These are phyloP conservation scores for Nymphicus hollandicus DNA, from an alignment of 2,113 vertebrate genomes.

Conservation along the genomic window DNA sequence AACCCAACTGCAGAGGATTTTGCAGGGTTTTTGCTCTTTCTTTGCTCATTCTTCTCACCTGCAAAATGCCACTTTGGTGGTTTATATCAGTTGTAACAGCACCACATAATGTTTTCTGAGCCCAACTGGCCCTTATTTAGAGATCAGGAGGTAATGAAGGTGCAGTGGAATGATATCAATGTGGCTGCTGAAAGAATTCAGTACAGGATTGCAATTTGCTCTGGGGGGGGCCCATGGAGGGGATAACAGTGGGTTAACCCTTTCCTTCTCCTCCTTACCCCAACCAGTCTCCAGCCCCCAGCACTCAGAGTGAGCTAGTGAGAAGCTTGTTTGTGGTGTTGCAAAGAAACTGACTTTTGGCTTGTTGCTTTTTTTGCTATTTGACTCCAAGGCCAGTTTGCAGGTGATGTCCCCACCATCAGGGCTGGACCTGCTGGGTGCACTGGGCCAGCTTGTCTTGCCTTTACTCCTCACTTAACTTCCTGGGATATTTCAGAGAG, in stretches of 20 bases:
- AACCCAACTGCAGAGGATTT: constrained; percentile 50
- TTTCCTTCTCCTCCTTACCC: not conserved
- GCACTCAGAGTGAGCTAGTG: not conserved
- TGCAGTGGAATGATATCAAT: not conserved
- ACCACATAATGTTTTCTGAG: constrained; percentile 36
- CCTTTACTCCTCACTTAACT: not conserved
- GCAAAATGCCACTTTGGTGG: constrained; percentile 43
- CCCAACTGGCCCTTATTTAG: constrained; percentile 49
- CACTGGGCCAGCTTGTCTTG: fast-evolving
- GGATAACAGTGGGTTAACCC: not conserved
- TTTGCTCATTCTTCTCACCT: constrained; percentile 17
- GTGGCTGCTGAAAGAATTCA: constrained; percentile 1
- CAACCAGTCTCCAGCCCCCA: not conserved
- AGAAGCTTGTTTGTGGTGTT: not conserved
- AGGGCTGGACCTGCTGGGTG: fast-evolving
- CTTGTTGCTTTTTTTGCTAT: fast-evolving
- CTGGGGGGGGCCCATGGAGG: not conserved
- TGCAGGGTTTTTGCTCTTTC: constrained; percentile 19
- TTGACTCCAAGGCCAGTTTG: not conserved
- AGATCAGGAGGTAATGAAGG: constrained; percentile 50
- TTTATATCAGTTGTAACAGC: constrained; percentile 48
- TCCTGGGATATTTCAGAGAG: not conserved
- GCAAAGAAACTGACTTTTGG: not conserved
- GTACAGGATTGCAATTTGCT: not conserved
- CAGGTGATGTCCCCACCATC: fast-evolving